phyloP scores from a whole-genome alignment of 1,140 invertebrate species.

The Leptinotarsa defecta region DNA sequence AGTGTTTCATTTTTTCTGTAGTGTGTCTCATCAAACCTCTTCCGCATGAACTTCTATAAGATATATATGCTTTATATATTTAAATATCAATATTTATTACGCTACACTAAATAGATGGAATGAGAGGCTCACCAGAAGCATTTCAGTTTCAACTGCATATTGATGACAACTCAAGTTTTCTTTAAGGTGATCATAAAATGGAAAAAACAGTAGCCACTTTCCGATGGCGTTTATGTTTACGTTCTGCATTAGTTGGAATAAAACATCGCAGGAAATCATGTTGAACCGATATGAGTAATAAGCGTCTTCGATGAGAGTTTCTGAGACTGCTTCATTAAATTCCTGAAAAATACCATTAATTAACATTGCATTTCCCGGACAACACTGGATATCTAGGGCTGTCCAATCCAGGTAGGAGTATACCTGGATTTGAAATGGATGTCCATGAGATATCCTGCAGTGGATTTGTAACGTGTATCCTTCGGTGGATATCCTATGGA shows the following conservation, averaged over 20 bases:
- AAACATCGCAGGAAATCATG: slow-evolving; percentile 12
- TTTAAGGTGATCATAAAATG: slow-evolving; percentile 14
- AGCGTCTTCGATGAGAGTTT: slow-evolving; percentile 11
- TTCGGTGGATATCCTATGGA: no score
- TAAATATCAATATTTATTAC: neutral
- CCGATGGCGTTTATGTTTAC: neutral
- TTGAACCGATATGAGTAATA: slow-evolving; percentile 16
- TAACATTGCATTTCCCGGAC: no score
- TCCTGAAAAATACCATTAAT: neutral
- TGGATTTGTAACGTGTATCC: no score
- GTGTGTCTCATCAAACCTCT: neutral
- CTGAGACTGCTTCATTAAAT: neutral
- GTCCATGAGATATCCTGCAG: no score
- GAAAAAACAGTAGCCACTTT: slow-evolving; percentile 13
- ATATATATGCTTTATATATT: neutral
- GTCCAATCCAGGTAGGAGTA: neutral
- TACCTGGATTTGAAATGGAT: no score
- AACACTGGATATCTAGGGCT: neutral
- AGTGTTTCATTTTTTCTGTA: neutral
- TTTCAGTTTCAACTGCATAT: slow-evolving; percentile 5
- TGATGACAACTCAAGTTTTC: slow-evolving; percentile 7
- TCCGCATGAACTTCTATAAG: slow-evolving; percentile 15
- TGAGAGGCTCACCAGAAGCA: slow-evolving; percentile 11
- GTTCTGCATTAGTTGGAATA: slow-evolving; percentile 11
- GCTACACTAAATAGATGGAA: neutral